A percentile compares a stretch with the other conserved stretches of the same genome.
phyloP scores from a whole-genome alignment of 2,113 vertebrate species.

The Trichomycterus rosablanca region DNA sequence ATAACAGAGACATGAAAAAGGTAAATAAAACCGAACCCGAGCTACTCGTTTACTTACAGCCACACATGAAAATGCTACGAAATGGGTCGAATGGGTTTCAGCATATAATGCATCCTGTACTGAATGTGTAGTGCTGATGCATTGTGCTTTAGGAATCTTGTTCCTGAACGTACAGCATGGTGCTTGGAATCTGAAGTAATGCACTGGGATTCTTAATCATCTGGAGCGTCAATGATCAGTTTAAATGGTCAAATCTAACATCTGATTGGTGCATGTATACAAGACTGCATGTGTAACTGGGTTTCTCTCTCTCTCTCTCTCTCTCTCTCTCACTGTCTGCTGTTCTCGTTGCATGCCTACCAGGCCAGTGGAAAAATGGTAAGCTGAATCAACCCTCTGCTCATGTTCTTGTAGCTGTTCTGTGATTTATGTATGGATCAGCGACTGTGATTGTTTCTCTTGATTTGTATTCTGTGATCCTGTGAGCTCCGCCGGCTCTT shows the following conservation, averaged over 20 bases:
- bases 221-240: slow-evolving; percentile 45
- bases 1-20: slow-evolving; percentile 96
- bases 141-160: slow-evolving; percentile 32
- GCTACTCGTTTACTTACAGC: too few relatives aligned
- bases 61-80: too few relatives aligned
- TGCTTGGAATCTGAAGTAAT: slow-evolving; percentile 51
- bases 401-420: slow-evolving; percentile 45
- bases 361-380: slow-evolving; percentile 97
- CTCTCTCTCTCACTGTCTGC: slow-evolving; percentile 44
- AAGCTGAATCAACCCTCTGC: slow-evolving; percentile 69
- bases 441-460: slow-evolving; percentile 14
- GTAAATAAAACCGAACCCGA: too few relatives aligned
- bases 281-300: slow-evolving; percentile 71
- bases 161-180: slow-evolving; percentile 46
- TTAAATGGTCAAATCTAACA: slow-evolving; percentile 52
- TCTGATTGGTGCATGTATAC: slow-evolving; percentile 61
- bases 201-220: too few relatives aligned
- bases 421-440: slow-evolving; percentile 40
- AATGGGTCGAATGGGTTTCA: too few relatives aligned
- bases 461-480: slow-evolving; percentile 42
- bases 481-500: slow-evolving; percentile 11
- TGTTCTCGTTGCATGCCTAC: slow-evolving; percentile 77
- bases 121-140: background rate
- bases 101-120: too few relatives aligned
- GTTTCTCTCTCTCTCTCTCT: slow-evolving; percentile 50